Conservation (phyloP, 2,888 invertebrate genomes). For the Adineta ricciae region DNA sequence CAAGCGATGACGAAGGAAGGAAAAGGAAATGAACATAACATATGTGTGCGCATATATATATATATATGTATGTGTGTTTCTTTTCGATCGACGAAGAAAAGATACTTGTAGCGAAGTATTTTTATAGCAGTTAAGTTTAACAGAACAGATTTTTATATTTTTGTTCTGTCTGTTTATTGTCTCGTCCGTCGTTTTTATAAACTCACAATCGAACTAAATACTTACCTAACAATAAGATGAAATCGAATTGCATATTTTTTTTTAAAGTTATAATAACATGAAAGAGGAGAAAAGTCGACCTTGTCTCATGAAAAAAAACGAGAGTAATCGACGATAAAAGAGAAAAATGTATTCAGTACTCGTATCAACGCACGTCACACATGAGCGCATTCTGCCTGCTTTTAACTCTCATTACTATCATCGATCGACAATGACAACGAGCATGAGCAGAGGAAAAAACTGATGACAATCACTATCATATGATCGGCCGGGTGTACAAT, state of each 20-base stretch:
- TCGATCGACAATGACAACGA: not conserved
- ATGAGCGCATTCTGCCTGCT: conserved; percentile 4
- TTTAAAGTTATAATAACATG: not conserved
- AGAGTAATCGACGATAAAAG: not conserved
- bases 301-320: not conserved
- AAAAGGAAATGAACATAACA: conserved; percentile 9
- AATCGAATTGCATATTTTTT: not conserved
- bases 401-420: not conserved
- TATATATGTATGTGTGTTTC: not conserved
- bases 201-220: not conserved
- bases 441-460: not conserved
- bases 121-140: not conserved
- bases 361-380: not conserved
- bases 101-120: not conserved
- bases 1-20: not conserved
- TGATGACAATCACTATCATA: not conserved
- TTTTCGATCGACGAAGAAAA: not conserved
- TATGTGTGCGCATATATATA: not conserved
- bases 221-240: not conserved
- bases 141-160: not conserved
- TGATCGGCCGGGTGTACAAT: not conserved
- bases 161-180: not conserved
- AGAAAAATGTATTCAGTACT: not conserved
- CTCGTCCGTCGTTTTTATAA: not conserved
- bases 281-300: not conserved